Base-by-base conservation (phyloP, 37 sponge, comb jelly and placozoan genomes). In the Hexactinellida sp. region DNA sequence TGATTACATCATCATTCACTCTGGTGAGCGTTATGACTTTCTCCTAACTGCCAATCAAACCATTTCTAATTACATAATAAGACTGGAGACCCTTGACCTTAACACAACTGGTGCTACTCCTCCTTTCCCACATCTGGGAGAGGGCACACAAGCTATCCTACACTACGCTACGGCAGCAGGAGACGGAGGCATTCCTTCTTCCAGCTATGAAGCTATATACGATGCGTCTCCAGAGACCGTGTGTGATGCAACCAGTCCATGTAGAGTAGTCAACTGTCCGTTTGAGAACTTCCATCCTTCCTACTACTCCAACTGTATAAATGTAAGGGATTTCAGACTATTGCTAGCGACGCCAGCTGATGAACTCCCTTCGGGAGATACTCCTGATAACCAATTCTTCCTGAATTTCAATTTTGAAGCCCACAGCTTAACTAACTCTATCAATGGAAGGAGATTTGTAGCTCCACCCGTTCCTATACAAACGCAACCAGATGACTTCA, bases 11-110 rank as follows among this genome's bases (percentile, higher is more conserved):
- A 91, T 90, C 16, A 38, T 95, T 19, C 86, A 91, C 71, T 85
- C 87, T 35, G 95, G 93, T 38, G 95, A 95, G 54, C 71, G 95
- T 24, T 95, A 91, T 54, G 95, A 95, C 55, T 54, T 95, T 19
- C 35, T 92, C 7, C 24, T 95, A 1, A 88, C 52, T 38, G 85
- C 90, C 7, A 85, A 89, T 7, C 37, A 87, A 51, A 38, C 88
- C n/a, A 21, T 34, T 24, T n/a, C 55, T 24, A 47, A 89, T 36
- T 94, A 89, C 84, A 71, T 86, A 84, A 90, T 94, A 0, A n/a
- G 90, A 39, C 89, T 91, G 9, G 91, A 91, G 82, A 94, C 94
- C 16, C 54, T 91, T 32, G 94, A 91, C 76, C 38, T 85, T 0
- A 36, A 89, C 71, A 37, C 39, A 5, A 86, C 41, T 0, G 37